These are phyloP conservation scores for Sarcophaga bullata DNA, from an alignment of 1,140 invertebrate species.

Conservation along the genomic window DNA sequence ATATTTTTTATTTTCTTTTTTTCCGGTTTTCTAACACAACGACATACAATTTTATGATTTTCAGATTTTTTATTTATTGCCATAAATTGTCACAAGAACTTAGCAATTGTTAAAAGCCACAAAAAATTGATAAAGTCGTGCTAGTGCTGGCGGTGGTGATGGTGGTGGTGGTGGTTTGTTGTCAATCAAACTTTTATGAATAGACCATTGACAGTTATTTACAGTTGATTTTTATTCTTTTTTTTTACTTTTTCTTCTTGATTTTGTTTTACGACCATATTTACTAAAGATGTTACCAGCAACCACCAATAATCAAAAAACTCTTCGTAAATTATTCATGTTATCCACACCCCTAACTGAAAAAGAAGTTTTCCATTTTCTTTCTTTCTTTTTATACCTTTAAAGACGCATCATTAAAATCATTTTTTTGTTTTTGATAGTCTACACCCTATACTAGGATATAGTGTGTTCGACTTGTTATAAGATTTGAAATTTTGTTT, in stretches of 20 bases:
- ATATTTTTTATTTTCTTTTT: no score
- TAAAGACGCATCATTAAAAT: no score
- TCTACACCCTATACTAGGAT: no score
- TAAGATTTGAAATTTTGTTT: no score
- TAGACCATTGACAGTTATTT: background rate
- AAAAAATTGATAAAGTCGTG: background rate
- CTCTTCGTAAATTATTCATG: background rate
- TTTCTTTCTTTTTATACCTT: no score
- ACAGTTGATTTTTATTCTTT: no score
- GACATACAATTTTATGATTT: background rate
- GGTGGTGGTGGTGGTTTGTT: no score
- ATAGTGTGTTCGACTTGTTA: no score
- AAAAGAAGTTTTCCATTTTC: no score
- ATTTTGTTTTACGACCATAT: background rate
- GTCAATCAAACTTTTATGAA: background rate
- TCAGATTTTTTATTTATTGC: background rate
- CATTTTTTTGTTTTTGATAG: no score
- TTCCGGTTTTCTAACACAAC: no score
- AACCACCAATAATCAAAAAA: slow-evolving; percentile 7
- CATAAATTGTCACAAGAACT: background rate
- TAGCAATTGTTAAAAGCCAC: background rate
- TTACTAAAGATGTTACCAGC: background rate
- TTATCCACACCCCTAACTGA: background rate
- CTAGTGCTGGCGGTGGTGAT: no score
- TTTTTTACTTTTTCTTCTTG: background rate